These are phyloP conservation scores for Cerceris ruficornis DNA, from an alignment of 2,888 invertebrate genomes.

Conservation along the genomic window DNA sequence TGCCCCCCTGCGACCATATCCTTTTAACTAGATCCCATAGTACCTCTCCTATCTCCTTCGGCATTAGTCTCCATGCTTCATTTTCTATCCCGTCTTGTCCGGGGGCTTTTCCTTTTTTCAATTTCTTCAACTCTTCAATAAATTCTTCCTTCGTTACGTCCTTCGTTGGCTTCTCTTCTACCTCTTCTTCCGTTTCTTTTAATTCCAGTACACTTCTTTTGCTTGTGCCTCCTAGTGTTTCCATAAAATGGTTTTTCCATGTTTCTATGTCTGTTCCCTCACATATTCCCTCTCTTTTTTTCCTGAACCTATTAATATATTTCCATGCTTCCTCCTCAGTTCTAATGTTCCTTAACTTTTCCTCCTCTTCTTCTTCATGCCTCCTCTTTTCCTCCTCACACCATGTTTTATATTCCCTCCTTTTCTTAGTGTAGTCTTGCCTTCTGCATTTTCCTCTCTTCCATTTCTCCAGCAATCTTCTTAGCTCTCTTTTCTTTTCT, in stretches of 20 bases:
- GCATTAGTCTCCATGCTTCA: not conserved
- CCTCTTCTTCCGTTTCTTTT: not conserved
- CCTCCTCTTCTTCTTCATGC: not conserved
- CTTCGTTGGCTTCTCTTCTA: not conserved
- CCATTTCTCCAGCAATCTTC: not conserved
- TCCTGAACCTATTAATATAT: conserved; percentile 28
- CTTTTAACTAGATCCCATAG: no score
- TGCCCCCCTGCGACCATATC: no score
- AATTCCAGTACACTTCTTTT: not conserved
- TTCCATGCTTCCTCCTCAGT: conserved; percentile 19
- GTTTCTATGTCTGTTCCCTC: conserved; percentile 12
- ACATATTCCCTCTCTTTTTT: conserved; percentile 12
- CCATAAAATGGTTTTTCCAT: conserved; percentile 27
- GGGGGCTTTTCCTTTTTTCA: not conserved
- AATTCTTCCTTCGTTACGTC: not conserved
- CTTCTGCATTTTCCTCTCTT: not conserved
- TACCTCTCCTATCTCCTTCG: not conserved
- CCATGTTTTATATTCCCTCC: not conserved
- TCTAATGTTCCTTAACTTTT: not conserved
- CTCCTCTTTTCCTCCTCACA: conserved; percentile 1
- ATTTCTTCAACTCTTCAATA: not conserved
- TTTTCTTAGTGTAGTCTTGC: not conserved
- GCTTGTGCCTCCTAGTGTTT: conserved; percentile 17
- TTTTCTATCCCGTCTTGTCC: not conserved
- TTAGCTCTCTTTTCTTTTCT: not conserved